Conservation (phyloP, 2,113 vertebrate species). For the Mugil cephalus region DNA sequence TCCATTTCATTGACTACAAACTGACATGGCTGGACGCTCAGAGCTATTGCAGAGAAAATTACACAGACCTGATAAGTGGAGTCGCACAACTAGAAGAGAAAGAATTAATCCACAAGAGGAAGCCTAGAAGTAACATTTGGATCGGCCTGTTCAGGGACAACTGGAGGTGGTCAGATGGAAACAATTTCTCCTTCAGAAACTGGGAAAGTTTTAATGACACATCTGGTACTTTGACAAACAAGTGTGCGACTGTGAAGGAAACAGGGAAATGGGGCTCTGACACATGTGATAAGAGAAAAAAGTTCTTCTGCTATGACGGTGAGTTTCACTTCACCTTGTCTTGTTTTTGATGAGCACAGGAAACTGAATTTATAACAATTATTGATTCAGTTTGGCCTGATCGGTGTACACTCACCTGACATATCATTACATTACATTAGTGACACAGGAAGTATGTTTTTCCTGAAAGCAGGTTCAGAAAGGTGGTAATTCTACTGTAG, state of each 20-base stretch:
- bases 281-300: background rate
- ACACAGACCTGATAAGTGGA: conserved; percentile 34
- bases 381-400: too few relatives aligned
- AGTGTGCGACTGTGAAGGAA: too few relatives aligned
- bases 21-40: background rate
- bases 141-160: background rate
- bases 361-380: too few relatives aligned
- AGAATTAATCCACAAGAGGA: too few relatives aligned
- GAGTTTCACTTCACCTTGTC: background rate
- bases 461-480: too few relatives aligned
- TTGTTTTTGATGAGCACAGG: too few relatives aligned
- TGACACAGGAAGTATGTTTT: too few relatives aligned
- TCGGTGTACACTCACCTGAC: too few relatives aligned
- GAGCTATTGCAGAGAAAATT: background rate
- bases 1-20: fast-evolving
- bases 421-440: too few relatives aligned
- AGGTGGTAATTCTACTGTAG: too few relatives aligned
- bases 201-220: background rate
- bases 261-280: background rate
- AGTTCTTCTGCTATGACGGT: background rate
- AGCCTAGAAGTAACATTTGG: too few relatives aligned
- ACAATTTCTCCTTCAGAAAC: background rate
- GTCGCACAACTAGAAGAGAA: background rate
- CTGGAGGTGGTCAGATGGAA: background rate
- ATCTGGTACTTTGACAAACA: too few relatives aligned